phyloP scores from a whole-genome alignment of 2,888 invertebrate genomes.

The Tubulanus polymorphus region DNA sequence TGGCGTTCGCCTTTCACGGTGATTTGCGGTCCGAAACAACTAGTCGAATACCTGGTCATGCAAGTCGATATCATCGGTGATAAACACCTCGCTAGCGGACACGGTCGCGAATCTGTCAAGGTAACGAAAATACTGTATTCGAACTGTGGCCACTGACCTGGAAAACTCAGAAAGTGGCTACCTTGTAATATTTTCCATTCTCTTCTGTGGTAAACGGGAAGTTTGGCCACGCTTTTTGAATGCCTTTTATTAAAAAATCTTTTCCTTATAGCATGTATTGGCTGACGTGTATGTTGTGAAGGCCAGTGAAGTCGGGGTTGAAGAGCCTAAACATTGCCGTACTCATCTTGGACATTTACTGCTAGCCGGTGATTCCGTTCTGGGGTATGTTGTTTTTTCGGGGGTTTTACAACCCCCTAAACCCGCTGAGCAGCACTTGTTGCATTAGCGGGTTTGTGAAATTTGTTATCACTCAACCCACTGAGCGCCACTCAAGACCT shows the following conservation, averaged over 20 bases:
- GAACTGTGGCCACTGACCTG: too few species aligned
- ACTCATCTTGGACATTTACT: slow-evolving; percentile 93
- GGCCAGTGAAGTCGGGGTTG: slow-evolving; percentile 71
- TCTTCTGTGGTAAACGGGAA: too few species aligned
- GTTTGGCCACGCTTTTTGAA: too few species aligned
- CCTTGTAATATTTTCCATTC: too few species aligned
- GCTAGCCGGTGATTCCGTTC: slow-evolving; percentile 84
- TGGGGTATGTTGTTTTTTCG: slow-evolving; percentile 67
- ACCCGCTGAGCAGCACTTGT: too few species aligned
- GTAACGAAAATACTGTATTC: too few species aligned
- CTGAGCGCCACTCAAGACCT: too few species aligned
- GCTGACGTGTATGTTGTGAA: slow-evolving; percentile 93
- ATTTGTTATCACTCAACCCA: too few species aligned
- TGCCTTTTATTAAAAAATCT: background rate
- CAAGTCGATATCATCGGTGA: slow-evolving; percentile 82
- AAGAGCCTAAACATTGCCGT: slow-evolving; percentile 72
- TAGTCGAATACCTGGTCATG: slow-evolving; percentile 91
- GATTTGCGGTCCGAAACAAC: slow-evolving; percentile 84
- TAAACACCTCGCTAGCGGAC: slow-evolving; percentile 64
- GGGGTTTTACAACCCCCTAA: too few species aligned
- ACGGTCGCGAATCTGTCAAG: slow-evolving; percentile 79
- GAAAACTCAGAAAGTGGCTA: too few species aligned
- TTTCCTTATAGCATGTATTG: slow-evolving; percentile 65
- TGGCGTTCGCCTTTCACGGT: slow-evolving; percentile 77
- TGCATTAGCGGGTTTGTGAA: too few species aligned